Evolutionary conservation across 2,113 vertebrate species (phyloP).

Genomic region (Nanger granti): DNA sequence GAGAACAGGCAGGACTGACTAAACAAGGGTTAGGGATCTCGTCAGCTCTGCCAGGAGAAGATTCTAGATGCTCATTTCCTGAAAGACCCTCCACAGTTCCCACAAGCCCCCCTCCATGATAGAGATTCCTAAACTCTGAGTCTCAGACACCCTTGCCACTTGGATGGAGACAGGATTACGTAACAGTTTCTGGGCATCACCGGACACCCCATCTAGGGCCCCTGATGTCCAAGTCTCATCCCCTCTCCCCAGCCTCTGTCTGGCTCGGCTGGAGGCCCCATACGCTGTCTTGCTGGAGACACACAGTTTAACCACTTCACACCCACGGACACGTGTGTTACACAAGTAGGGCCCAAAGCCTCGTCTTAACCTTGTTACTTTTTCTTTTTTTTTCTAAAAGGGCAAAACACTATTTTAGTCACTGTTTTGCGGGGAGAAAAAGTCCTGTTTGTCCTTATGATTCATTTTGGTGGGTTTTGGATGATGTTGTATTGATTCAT

Average conservation of each 20-base stretch:
- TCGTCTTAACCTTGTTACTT: background rate
- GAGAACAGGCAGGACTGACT: background rate
- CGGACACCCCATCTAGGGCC: background rate
- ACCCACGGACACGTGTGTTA: background rate
- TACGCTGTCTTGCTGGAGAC: fast-evolving
- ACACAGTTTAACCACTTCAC: background rate
- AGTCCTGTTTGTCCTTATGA: conserved; percentile 46
- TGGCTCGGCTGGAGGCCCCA: background rate
- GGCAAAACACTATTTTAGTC: conserved; percentile 45
- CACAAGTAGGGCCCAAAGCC: background rate
- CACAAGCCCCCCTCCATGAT: background rate
- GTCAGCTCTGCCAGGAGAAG: fast-evolving
- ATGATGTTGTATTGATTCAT: conserved; percentile 28
- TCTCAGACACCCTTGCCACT: background rate
- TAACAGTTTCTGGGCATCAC: background rate
- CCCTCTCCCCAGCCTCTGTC: background rate
- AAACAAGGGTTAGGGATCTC: background rate
- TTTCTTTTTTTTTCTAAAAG: conserved; percentile 30
- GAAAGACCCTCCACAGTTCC: background rate
- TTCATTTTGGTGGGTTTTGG: conserved; percentile 49
- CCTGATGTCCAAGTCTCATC: background rate
- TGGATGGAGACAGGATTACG: background rate
- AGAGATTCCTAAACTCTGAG: background rate
- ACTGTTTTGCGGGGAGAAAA: conserved; percentile 25
- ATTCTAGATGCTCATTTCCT: background rate